phyloP scores from a whole-genome alignment of 2,888 invertebrate genomes.

The Xanthorhoe designata region DNA sequence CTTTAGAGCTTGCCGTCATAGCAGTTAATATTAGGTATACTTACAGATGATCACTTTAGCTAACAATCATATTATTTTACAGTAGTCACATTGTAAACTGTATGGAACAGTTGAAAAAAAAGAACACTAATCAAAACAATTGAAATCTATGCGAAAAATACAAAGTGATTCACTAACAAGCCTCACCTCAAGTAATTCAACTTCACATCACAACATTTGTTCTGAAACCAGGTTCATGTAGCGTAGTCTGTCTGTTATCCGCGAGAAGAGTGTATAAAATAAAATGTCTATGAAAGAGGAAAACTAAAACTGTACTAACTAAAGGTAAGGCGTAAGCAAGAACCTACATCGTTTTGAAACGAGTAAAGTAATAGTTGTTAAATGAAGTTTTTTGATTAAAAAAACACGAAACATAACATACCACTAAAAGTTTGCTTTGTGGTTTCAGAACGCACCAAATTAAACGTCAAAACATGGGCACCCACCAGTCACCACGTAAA shows the following conservation, averaged over 20 bases:
- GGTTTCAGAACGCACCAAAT: conserved; percentile 6
- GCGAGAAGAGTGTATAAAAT: neutral
- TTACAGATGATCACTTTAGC: neutral
- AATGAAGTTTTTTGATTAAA: too few relatives aligned
- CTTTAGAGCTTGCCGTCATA: conserved; percentile 52
- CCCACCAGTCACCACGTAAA: too few relatives aligned
- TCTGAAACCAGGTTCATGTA: neutral
- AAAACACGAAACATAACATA: too few relatives aligned
- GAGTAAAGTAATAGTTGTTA: too few relatives aligned
- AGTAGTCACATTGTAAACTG: neutral
- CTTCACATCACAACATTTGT: conserved; percentile 8
- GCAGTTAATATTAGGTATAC: conserved; percentile 22
- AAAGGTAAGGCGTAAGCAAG: too few relatives aligned
- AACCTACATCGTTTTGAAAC: too few relatives aligned
- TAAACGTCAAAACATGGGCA: neutral
- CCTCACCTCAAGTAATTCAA: neutral
- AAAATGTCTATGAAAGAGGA: too few relatives aligned
- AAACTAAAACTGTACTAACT: too few relatives aligned
- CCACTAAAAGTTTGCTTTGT: too few relatives aligned
- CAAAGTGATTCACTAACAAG: neutral
- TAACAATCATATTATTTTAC: neutral
- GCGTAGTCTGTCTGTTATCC: neutral
- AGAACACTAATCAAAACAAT: neutral
- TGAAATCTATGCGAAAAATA: neutral
- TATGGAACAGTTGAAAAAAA: neutral